Evolutionary conservation across 2,888 invertebrate genomes (phyloP).

Genomic region (Papilio gigon): DNA sequence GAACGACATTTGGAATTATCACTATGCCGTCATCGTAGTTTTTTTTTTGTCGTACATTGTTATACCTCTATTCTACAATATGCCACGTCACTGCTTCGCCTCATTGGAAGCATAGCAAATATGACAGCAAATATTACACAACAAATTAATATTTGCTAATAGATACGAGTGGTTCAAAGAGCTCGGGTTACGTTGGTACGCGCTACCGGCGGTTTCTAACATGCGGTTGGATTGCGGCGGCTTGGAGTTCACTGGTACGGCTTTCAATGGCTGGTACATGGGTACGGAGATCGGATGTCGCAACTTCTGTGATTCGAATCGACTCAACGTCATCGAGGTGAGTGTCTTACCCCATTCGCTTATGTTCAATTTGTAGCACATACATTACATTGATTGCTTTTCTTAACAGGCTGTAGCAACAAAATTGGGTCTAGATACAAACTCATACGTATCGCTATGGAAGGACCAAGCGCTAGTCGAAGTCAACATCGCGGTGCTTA

Average conservation of each 20-base stretch:
- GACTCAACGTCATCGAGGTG: constrained; percentile 93
- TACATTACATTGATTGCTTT: neutral
- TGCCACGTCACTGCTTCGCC: neutral
- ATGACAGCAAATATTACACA: constrained; percentile 7
- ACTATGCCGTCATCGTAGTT: neutral
- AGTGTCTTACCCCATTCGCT: constrained; percentile 4
- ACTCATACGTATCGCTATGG: constrained; percentile 93
- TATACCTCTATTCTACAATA: neutral
- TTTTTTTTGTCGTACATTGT: neutral
- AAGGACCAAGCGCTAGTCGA: constrained; percentile 96
- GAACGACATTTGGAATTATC: too few species aligned
- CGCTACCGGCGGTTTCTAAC: constrained; percentile 92
- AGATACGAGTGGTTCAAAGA: constrained; percentile 96
- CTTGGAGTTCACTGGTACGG: constrained; percentile 94
- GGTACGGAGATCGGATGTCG: constrained; percentile 97
- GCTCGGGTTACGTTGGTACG: constrained; percentile 94
- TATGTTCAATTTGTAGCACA: neutral
- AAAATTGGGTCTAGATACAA: constrained; percentile 93
- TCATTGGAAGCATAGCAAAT: neutral
- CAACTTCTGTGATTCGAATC: constrained; percentile 92
- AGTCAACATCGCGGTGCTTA: constrained; percentile 93
- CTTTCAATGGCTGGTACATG: constrained; percentile 99
- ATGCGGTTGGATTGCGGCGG: constrained; percentile 98
- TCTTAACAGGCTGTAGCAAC: constrained; percentile 83
- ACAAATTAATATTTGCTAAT: constrained; percentile 22